These are phyloP conservation scores for Actinostola sp. DNA, from an alignment of 92 coral and sea anemone species.

Conservation along the genomic window DNA sequence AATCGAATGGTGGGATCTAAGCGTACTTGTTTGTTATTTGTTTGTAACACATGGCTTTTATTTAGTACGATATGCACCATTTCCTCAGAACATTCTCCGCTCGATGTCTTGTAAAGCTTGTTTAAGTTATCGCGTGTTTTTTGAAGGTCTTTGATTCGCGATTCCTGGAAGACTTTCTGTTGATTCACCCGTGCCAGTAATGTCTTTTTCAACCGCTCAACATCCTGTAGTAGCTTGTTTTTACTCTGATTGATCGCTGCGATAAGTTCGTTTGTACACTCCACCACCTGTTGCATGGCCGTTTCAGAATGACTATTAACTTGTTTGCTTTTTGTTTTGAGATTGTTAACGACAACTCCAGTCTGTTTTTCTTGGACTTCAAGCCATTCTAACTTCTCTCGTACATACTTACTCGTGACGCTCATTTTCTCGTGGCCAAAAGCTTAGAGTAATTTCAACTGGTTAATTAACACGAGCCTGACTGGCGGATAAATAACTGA, in stretches of 20 bases:
- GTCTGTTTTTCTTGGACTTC: neutral
- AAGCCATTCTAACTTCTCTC: neutral
- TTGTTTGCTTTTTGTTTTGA: neutral
- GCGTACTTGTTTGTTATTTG: neutral
- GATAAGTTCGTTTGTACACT: neutral
- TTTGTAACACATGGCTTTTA: conserved; percentile 6
- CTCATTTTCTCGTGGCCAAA: neutral
- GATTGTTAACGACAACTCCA: neutral
- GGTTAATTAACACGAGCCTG: no score
- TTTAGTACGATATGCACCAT: conserved; percentile 1
- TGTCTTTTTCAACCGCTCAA: neutral
- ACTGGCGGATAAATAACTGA: conserved; percentile 12
- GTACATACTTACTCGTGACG: neutral
- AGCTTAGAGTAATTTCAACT: no score
- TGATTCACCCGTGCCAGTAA: neutral
- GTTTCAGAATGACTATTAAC: neutral
- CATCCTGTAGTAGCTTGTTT: neutral
- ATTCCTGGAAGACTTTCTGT: neutral
- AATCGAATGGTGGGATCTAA: neutral
- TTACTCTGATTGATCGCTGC: conserved; percentile 1
- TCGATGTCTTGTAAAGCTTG: neutral
- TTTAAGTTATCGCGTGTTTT: conserved; percentile 3
- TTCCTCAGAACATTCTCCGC: conserved; percentile 8
- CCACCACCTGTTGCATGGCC: neutral
- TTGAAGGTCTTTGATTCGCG: neutral